Conservation (phyloP, 2,113 vertebrate species). For the Callionymus lyra region DNA sequence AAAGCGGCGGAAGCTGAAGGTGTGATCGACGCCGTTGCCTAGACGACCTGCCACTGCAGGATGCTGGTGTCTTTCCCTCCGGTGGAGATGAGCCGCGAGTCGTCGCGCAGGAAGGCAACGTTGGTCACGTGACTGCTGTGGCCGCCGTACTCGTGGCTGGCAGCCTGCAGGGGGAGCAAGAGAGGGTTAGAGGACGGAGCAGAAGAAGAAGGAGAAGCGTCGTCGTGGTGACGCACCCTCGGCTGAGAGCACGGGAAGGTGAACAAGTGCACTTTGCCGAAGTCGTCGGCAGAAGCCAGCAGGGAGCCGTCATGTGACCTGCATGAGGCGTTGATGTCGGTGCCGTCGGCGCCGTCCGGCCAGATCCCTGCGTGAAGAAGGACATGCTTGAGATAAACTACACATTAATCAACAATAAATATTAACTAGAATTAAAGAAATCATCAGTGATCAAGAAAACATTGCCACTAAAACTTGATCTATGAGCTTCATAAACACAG, state of each 20-base stretch:
- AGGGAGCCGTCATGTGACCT: constrained; percentile 73
- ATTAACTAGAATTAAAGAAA: too few relatives aligned
- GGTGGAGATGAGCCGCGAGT: constrained; percentile 74
- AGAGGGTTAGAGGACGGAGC: background rate
- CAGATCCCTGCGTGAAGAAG: constrained; percentile 72
- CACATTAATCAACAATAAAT: background rate
- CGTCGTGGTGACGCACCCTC: constrained; percentile 62
- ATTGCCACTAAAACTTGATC: too few relatives aligned
- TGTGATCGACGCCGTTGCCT: constrained; percentile 13
- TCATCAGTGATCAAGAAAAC: too few relatives aligned
- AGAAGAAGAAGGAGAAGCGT: background rate
- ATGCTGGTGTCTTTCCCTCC: constrained; percentile 85
- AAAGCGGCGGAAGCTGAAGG: background rate
- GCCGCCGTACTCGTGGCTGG: constrained; percentile 74
- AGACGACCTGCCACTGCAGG: constrained; percentile 80
- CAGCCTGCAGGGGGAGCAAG: constrained; percentile 59
- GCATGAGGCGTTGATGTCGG: constrained; percentile 81
- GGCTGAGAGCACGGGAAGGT: constrained; percentile 79
- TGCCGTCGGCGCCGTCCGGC: constrained; percentile 83
- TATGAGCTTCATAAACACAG: too few relatives aligned
- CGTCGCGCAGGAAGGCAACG: constrained; percentile 79
- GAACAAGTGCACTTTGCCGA: constrained; percentile 87
- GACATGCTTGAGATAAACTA: background rate
- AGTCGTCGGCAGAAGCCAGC: constrained; percentile 82
- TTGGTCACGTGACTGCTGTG: constrained; percentile 96